Base-by-base conservation (phyloP, 2,797 vertebrate genomes). In the Aselliscus stoliczkanus region DNA sequence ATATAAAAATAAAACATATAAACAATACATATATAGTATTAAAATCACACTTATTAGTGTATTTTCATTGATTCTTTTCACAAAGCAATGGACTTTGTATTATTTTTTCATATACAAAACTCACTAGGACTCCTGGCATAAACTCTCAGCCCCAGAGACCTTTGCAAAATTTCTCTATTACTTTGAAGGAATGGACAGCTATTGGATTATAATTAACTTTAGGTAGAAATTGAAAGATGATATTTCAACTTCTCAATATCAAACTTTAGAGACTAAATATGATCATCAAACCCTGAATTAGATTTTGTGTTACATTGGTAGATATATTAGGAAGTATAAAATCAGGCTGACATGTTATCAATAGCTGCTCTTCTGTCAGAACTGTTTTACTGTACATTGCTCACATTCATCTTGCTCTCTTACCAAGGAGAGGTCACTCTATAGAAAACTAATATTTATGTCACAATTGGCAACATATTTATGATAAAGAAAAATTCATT, bases 131-230 rank as follows among this genome's bases (percentile, higher is more conserved):
- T 77, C 23, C 25, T 86, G 85, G 62, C 52, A 47, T 34, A 94
- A 23, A 84, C 25, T 75, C 56, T 84, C 34, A 84, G 79, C 34
- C 37, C 67, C 60, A 72, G 80, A 96, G 92, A 97, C 37, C 56
- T 93, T 90, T 87, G 60, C 58, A 90, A 86, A 97, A 75, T 90
- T 90, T 94, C 60, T 86, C 58, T 93, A 83, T 90, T 96, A 91
- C 37, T 95, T 88, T 79, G 56, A 67, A 93, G 37, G 12, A 97
- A 94, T 87, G n/a, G 70, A 70, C 58, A 90, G 89, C 67, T 94
- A 88, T 90, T 96, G 81, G 21, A 92, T 92, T 93, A 70, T 88
- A 92, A 95, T 97, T 96, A 94, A 88, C 94, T 97, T 96, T 97
- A 96, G 73, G 73, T 27, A 86, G 93, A 94, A 94, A 95, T 90